Conservation (phyloP, 2,113 vertebrate genomes). For the Sebastes schlegelii region DNA sequence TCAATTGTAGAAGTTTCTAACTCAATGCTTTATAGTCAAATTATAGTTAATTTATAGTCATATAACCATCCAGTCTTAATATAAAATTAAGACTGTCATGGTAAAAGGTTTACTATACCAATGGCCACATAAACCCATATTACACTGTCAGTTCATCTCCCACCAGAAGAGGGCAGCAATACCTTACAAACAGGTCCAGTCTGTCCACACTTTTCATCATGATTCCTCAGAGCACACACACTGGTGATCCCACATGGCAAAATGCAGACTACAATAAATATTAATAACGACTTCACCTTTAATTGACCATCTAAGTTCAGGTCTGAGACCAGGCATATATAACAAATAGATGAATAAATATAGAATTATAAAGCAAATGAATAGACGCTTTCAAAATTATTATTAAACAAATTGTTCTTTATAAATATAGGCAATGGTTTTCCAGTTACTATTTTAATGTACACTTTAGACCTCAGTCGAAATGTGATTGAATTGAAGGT, state of each 20-base stretch:
- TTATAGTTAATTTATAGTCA: neutral
- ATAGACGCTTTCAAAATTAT: neutral
- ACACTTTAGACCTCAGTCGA: neutral
- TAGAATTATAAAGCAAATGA: neutral
- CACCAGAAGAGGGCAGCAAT: slow-evolving; percentile 77
- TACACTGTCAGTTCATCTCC: slow-evolving; percentile 1
- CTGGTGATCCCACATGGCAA: neutral
- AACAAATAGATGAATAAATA: neutral
- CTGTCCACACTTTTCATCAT: neutral
- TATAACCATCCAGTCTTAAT: neutral
- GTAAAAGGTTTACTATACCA: neutral
- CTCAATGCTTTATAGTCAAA: neutral
- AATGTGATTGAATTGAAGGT: neutral
- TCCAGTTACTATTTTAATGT: neutral
- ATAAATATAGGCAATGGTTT: neutral
- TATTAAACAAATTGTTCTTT: neutral
- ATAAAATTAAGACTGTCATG: neutral
- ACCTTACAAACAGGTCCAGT: slow-evolving; percentile 40
- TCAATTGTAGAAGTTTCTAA: neutral
- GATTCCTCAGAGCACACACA: neutral
- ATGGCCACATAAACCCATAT: neutral
- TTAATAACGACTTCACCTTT: slow-evolving; percentile 11
- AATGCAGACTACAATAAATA: slow-evolving; percentile 23
- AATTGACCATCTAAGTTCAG: neutral
- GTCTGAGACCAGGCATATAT: neutral